These are phyloP conservation scores for Megaleporinus macrocephalus DNA, from an alignment of 2,113 vertebrate species.

Conservation along the genomic window DNA sequence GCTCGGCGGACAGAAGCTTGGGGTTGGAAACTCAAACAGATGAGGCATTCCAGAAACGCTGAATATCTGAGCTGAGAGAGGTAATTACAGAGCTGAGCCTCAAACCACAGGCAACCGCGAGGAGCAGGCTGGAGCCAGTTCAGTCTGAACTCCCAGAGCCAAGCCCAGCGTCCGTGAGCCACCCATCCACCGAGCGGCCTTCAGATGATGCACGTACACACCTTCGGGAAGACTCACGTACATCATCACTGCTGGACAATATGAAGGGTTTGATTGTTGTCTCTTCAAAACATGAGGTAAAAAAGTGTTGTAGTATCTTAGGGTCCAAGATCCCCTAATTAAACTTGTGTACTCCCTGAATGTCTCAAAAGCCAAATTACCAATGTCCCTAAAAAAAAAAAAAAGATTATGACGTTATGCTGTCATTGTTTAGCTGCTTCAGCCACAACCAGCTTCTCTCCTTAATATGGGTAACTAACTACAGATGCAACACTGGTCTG, in stretches of 20 bases:
- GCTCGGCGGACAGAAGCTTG: conserved; percentile 15
- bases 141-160: conserved; percentile 54
- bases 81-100: conserved; percentile 50
- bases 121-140: conserved; percentile 56
- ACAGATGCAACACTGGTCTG: too few species aligned
- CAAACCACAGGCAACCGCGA: conserved; percentile 50
- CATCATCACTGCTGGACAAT: too few species aligned
- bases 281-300: conserved; percentile 13
- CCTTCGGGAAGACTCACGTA: neutral
- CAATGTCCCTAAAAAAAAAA: too few species aligned
- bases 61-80: conserved; percentile 49
- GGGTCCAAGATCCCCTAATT: too few species aligned
- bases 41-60: conserved; percentile 52
- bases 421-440: too few species aligned
- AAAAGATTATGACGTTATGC: too few species aligned
- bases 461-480: too few species aligned
- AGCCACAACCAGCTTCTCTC: too few species aligned
- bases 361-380: too few species aligned
- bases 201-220: conserved; percentile 39
- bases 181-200: conserved; percentile 28
- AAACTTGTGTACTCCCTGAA: too few species aligned
- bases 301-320: conserved; percentile 41
- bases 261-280: neutral
- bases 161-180: conserved; percentile 46
- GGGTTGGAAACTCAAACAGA: conserved; percentile 59